These are phyloP conservation scores for Neopipo cinnamomea DNA, from an alignment of 2,113 vertebrate genomes.

Conservation along the genomic window DNA sequence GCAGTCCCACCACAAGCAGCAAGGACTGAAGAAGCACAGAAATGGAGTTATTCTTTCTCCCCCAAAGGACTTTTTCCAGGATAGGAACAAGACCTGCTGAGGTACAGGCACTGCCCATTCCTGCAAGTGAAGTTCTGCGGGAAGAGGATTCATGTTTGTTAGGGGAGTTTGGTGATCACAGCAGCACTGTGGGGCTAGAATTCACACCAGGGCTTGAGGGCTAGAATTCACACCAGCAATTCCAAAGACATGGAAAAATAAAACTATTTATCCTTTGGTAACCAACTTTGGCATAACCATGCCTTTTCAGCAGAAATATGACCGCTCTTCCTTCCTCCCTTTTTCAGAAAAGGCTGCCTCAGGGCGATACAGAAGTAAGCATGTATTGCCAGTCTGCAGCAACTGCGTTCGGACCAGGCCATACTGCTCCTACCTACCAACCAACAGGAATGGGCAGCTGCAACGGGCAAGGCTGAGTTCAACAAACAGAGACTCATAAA, in stretches of 20 bases:
- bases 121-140: rapidly evolving
- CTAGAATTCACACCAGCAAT: neutral
- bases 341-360: neutral
- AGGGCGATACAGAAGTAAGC: neutral
- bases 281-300: neutral
- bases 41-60: neutral
- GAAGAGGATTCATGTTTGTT: neutral
- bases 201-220: neutral
- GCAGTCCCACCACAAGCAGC: neutral
- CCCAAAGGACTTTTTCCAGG: neutral
- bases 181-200: neutral
- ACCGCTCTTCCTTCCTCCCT: neutral
- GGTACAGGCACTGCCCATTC: neutral
- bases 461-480: neutral
- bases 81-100: neutral
- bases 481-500: neutral
- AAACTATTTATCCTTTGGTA: neutral
- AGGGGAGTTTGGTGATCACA: neutral
- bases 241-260: neutral
- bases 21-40: neutral
- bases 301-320: neutral
- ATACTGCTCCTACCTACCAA: neutral
- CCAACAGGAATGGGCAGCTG: neutral
- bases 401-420: rapidly evolving
- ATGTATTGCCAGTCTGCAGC: neutral